Evolutionary conservation across 2,888 invertebrate species (phyloP), one percentile per base, ranked within the genome.

Genomic region (Ectobius pallidus): DNA sequence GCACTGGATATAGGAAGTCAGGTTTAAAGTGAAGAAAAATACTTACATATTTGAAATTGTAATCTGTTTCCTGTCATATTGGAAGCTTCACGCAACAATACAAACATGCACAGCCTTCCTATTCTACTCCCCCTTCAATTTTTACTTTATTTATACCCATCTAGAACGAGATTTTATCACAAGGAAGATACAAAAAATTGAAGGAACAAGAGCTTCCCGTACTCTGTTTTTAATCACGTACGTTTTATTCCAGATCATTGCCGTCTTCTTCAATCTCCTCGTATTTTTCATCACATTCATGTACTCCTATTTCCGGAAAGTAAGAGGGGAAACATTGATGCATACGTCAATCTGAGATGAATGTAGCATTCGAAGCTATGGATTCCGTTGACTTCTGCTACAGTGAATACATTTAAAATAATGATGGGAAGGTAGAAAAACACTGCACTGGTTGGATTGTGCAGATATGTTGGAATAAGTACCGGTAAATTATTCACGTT

Each of bases 51-150:
- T n/a, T 58, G 58, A 58, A 58, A n/a, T 11, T 58, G 30, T n/a
- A 32, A 58, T 58, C 58, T 30, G 14, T 32, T 58, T 58, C 58
- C 58, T 58, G 58, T 58, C 58, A 58, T 14, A 58, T 25, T 58
- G 30, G 27, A 16, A n/a, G 16, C 16, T 3, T n/a, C 58, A 58
- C 18, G 58, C 18, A 58, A 58, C 58, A 58, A 2, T n/a, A 55
- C 27, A 30, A 52, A 58, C 58, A 58, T 30, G 58, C 58, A 34
- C 46, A 14, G 16, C 46, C 30, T 2, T n/a, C 52, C 22, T 11
- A 9, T 11, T 52, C 52, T 18, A 6, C n/a, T 32, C 22, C 9
- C 30, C 30, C 55, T 6, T 0, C 27, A 22, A 20, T 7, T 25
- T 25, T 27, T 25, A 25, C 52, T 25, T 22, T 14, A 52, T 25